Conservation (phyloP, 2,797 vertebrate species). For the Pipistrellus pipistrellus region DNA sequence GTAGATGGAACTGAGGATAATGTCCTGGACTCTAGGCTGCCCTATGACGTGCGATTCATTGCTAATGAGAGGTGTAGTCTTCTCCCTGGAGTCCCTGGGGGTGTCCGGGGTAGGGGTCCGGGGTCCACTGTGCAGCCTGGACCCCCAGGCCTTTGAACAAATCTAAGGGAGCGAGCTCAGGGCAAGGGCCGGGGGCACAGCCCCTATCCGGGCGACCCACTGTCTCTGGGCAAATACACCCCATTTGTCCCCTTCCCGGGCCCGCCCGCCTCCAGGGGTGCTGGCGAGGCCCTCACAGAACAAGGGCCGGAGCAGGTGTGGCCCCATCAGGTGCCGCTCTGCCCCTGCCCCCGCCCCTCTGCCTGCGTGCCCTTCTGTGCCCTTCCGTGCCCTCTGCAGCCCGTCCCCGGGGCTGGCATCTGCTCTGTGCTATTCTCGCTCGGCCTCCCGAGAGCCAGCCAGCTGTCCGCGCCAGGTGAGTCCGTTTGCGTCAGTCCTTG, state of each 20-base stretch:
- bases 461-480: slow-evolving; percentile 60
- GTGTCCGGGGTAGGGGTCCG: no score
- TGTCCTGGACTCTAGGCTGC: neutral
- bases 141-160: neutral
- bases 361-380: neutral
- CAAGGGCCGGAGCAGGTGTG: no score
- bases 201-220: no score
- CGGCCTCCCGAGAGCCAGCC: slow-evolving; percentile 59
- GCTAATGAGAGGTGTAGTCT: neutral
- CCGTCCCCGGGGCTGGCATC: slow-evolving; percentile 40
- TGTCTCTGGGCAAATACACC: neutral
- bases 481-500: neutral
- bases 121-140: fast-evolving
- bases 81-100: neutral
- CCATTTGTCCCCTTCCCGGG: neutral
- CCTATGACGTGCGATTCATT: neutral
- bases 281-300: neutral
- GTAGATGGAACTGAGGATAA: neutral
- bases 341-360: neutral
- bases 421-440: slow-evolving; percentile 68
- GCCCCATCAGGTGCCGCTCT: neutral
- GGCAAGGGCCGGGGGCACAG: neutral
- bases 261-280: neutral
- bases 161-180: neutral
- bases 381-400: slow-evolving; percentile 42